Evolutionary conservation across 2,888 invertebrate genomes (phyloP).

Genomic region (Schrankia costaestrigalis): DNA sequence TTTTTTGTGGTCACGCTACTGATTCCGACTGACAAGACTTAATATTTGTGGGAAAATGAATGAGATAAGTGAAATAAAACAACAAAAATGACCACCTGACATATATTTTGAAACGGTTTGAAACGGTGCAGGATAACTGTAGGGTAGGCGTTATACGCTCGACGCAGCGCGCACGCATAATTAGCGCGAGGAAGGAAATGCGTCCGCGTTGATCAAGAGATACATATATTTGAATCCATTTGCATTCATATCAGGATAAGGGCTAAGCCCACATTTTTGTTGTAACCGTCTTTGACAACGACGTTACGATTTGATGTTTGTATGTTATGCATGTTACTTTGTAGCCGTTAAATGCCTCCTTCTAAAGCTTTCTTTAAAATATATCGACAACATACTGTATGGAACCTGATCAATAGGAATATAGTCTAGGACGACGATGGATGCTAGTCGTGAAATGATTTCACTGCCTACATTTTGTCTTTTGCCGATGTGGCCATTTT

Average conservation of each 20-base stretch:
- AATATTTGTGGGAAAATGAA: too few species aligned
- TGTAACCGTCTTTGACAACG: conserved; percentile 25
- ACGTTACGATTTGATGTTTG: neutral
- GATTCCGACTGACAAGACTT: too few species aligned
- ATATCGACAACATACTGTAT: too few species aligned
- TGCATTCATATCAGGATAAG: conserved; percentile 41
- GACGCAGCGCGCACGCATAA: conserved; percentile 41
- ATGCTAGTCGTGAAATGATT: too few species aligned
- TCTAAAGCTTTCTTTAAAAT: too few species aligned
- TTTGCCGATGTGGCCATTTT: too few species aligned
- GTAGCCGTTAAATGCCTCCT: too few species aligned
- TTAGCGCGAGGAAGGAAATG: conserved; percentile 57
- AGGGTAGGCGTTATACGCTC: conserved; percentile 7
- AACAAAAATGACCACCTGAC: conserved; percentile 5
- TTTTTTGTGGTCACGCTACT: neutral
- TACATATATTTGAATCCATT: conserved; percentile 55
- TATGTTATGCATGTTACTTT: neutral
- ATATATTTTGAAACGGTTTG: conserved; percentile 3
- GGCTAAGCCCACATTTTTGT: conserved; percentile 34
- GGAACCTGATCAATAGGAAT: too few species aligned
- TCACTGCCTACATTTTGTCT: too few species aligned
- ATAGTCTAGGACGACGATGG: too few species aligned
- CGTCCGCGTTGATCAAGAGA: conserved; percentile 47
- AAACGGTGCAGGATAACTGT: conserved; percentile 24
- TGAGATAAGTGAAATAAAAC: neutral